Base-by-base conservation (phyloP, 2,797 vertebrate species). In the Corythornis leucogaster region DNA sequence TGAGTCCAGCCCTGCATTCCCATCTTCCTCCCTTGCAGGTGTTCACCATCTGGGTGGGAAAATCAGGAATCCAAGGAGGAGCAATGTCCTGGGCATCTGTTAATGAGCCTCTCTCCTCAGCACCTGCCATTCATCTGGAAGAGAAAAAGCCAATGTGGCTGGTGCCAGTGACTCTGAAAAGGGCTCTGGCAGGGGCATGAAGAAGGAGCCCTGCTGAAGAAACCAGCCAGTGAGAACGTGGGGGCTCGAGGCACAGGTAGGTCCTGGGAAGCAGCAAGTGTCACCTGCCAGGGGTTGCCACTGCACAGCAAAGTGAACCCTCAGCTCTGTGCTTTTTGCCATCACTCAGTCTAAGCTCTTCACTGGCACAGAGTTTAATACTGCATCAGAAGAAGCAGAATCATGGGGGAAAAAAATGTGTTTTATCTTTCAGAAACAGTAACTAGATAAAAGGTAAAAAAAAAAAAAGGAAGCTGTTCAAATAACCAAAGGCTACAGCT, bases 371-470 rank as follows among this genome's bases (percentile, higher is more conserved):
- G 53, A 87, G 91, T 87, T 83, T 67, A 66, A 93, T 80, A 75
- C 48, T 21, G 22, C 54, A 59, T 87, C 19, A 64, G 31, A 54
- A 45, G 64, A 58, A 91, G 73, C 19, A 43, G 62, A 87, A 89
- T 40, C 20, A 30, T 6, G 13, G 38, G 38, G 31, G 57, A 9
- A 40, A 95, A 95, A 95, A 69, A 2, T 5, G 24, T 67, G 51
- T 79, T 85, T 85, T 83, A 18, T 9, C 45, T 45, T 92, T 90
- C 79, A 91, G 89, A 96, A 94, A 85, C 55, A 80, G 68, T 86
- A 92, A 94, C 68, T 80, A 92, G 82, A 94, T 87, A 71, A 88
- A 91, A 70, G 30, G 76, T 95, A 77, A 80, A 80, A 96, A 95
- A 92, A 55, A 40, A 40, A 96, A 95, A 92, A 83, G 69, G 84